Conservation (phyloP, 2,797 vertebrate genomes). For the Capromys pilorides region DNA sequence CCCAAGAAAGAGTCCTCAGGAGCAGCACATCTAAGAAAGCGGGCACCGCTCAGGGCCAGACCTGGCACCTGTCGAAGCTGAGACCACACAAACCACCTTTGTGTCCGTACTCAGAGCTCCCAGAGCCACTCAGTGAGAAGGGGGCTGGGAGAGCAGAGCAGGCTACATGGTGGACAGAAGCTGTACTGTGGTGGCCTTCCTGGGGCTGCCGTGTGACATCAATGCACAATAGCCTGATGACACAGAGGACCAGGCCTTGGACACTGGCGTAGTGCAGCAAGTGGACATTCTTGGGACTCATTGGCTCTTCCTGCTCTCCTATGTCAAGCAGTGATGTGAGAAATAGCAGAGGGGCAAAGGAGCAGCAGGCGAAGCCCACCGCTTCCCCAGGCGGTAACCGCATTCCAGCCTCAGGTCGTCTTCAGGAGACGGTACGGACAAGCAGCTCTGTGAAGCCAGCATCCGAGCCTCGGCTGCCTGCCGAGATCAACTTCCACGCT, state of each 20-base stretch:
- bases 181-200: neutral
- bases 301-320: neutral
- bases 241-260: neutral
- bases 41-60: neutral
- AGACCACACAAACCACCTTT: neutral
- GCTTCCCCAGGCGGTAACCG: neutral
- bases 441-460: neutral
- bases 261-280: neutral
- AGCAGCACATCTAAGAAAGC: neutral
- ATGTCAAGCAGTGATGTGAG: accelerated
- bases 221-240: neutral
- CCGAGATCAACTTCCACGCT: neutral
- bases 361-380: accelerated
- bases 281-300: neutral
- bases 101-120: neutral
- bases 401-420: neutral
- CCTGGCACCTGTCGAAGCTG: neutral
- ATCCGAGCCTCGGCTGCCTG: neutral
- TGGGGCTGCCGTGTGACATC: too few species aligned
- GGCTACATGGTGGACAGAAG: neutral
- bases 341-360: neutral
- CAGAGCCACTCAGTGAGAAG: neutral
- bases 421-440: neutral
- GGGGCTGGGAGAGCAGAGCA: neutral
- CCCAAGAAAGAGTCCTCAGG: neutral